phyloP scores from a whole-genome alignment of 2,113 vertebrate species.

The Oncorhynchus nerka region DNA sequence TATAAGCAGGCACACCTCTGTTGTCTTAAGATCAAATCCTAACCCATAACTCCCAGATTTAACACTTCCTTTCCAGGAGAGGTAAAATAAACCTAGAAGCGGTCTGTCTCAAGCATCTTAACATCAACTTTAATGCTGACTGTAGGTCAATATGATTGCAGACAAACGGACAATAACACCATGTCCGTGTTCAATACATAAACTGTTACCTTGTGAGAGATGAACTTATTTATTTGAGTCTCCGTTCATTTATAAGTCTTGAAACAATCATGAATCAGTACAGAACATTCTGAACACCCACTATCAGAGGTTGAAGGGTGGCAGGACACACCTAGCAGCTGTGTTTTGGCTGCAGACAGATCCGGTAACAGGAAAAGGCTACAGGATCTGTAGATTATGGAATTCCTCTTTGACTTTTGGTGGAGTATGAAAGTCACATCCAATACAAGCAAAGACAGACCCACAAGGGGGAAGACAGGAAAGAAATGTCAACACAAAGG shows the following conservation, averaged over 20 bases:
- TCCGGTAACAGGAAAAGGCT: constrained; percentile 25
- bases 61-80: not conserved
- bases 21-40: not conserved
- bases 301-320: not conserved
- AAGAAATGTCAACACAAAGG: constrained; percentile 16
- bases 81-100: not conserved
- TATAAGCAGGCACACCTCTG: not conserved
- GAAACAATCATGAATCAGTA: not conserved
- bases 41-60: not conserved
- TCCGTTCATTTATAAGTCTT: not conserved
- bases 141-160: too few relatives aligned
- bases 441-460: constrained; percentile 41
- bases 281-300: not conserved
- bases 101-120: not conserved
- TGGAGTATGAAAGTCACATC: constrained; percentile 22
- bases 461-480: constrained; percentile 29
- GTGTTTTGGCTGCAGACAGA: constrained; percentile 20
- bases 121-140: too few relatives aligned
- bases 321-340: not conserved
- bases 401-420: constrained; percentile 29
- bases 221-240: not conserved
- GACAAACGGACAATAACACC: too few relatives aligned
- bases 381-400: constrained; percentile 29
- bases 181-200: too few relatives aligned
- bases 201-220: too few relatives aligned